Conservation (phyloP, 2,797 vertebrate genomes). For the Pitangus sulphuratus region DNA sequence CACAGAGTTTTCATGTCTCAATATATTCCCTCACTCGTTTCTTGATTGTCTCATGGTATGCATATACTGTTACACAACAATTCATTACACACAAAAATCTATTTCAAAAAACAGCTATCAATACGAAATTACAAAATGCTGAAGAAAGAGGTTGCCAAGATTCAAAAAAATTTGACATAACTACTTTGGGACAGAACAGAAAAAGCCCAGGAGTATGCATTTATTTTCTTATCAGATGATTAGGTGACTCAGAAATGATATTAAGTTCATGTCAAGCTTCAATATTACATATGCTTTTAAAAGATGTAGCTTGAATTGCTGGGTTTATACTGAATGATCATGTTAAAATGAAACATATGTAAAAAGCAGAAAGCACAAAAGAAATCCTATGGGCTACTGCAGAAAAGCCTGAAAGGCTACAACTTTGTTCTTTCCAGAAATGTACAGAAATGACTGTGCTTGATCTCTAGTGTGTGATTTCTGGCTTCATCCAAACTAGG, state of each 20-base stretch:
- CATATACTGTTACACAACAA: background rate
- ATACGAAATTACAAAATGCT: background rate
- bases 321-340: background rate
- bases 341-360: background rate
- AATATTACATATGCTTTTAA: background rate
- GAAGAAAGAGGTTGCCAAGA: background rate
- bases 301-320: background rate
- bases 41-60: background rate
- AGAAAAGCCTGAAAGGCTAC: background rate
- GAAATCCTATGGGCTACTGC: background rate
- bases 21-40: rapidly evolving
- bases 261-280: background rate
- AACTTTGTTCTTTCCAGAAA: background rate
- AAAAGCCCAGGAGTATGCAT: background rate
- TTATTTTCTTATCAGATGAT: background rate
- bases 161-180: background rate
- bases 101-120: background rate
- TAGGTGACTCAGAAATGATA: background rate
- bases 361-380: background rate
- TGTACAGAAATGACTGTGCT: background rate
- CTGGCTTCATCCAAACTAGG: background rate
- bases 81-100: background rate
- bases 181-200: background rate
- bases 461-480: background rate
- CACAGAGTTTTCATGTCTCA: background rate